These are phyloP conservation scores for Drosophila formosana DNA, from an alignment of 2,888 invertebrate species.

Conservation along the genomic window DNA sequence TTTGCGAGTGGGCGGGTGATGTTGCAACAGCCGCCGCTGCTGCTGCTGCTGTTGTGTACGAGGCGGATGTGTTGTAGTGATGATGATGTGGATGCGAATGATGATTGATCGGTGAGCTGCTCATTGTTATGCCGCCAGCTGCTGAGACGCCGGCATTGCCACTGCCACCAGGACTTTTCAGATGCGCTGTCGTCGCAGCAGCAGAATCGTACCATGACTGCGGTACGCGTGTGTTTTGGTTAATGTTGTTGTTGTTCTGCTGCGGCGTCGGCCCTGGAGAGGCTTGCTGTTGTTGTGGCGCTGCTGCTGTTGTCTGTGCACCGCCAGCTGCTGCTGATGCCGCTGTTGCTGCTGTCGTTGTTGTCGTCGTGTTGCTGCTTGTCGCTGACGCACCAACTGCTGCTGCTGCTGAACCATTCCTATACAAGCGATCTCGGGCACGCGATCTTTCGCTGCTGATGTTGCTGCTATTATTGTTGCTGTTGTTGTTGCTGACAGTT, in stretches of 20 bases:
- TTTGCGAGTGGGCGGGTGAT: constrained; percentile 76
- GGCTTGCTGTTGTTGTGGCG: constrained; percentile 59
- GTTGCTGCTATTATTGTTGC: constrained; percentile 32
- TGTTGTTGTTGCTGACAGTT: constrained; percentile 26
- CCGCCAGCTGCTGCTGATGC: constrained; percentile 50
- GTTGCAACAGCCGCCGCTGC: constrained; percentile 30
- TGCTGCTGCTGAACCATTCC: constrained; percentile 67
- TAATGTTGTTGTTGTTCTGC: constrained; percentile 77
- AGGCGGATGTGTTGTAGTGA: constrained; percentile 71
- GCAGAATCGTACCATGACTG: constrained; percentile 85
- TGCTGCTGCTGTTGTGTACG: constrained; percentile 80
- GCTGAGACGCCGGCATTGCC: constrained; percentile 83
- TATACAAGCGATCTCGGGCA: constrained; percentile 60
- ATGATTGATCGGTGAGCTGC: constrained; percentile 72
- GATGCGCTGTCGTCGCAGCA: constrained; percentile 82
- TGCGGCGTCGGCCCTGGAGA: constrained; percentile 70
- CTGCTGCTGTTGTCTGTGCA: constrained; percentile 11
- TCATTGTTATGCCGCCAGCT: constrained; percentile 71
- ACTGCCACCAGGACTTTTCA: constrained; percentile 84
- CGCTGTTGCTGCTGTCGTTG: constrained; percentile 55
- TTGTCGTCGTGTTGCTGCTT: constrained; percentile 48
- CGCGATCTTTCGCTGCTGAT: constrained; percentile 61
- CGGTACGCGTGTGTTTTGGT: constrained; percentile 82
- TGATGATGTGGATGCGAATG: constrained; percentile 56
- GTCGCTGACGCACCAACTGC: constrained; percentile 42